A percentile compares a stretch with the other conserved stretches of the same genome.
These are phyloP conservation scores for Heliangelus exortis DNA, from an alignment of 2,797 vertebrate genomes.

Conservation along the genomic window DNA sequence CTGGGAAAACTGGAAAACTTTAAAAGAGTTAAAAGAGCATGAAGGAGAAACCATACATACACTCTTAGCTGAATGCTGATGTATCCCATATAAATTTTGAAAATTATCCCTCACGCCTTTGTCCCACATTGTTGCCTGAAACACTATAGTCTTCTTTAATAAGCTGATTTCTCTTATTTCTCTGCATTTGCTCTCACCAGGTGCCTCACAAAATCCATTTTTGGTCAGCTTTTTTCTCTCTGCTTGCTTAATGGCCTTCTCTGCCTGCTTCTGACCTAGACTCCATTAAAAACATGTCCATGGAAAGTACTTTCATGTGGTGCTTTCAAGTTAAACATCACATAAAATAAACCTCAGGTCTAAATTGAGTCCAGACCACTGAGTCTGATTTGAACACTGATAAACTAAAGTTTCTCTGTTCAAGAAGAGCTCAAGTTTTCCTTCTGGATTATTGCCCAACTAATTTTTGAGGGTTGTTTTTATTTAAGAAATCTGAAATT, in stretches of 20 bases:
- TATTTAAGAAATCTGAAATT: not conserved
- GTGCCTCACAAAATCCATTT: not conserved
- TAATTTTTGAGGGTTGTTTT: conserved; percentile 27
- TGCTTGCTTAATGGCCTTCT: conserved; percentile 29
- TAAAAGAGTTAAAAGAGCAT: not conserved
- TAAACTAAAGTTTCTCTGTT: conserved; percentile 27
- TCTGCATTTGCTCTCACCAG: conserved; percentile 8
- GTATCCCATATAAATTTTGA: not conserved
- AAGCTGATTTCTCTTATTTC: conserved; percentile 26
- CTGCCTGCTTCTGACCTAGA: conserved; percentile 43
- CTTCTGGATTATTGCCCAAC: conserved; percentile 40
- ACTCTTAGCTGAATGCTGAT: not conserved
- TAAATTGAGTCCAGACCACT: conserved; percentile 56
- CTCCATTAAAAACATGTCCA: conserved; percentile 46
- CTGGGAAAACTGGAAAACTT: not conserved
- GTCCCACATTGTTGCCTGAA: conserved; percentile 13
- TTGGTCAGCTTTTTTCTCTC: not conserved
- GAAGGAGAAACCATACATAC: not conserved
- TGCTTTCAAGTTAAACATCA: conserved; percentile 51
- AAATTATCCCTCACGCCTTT: not conserved
- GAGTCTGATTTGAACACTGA: conserved; percentile 47
- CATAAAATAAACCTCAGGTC: conserved; percentile 27
- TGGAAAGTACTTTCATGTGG: conserved; percentile 30
- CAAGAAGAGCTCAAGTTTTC: conserved; percentile 38
- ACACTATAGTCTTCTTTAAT: conserved; percentile 19